Percentiles rank a stretch among this genome's conserved stretches.
phyloP scores from a whole-genome alignment of 1,140 invertebrate species.

The Apis dorsata region DNA sequence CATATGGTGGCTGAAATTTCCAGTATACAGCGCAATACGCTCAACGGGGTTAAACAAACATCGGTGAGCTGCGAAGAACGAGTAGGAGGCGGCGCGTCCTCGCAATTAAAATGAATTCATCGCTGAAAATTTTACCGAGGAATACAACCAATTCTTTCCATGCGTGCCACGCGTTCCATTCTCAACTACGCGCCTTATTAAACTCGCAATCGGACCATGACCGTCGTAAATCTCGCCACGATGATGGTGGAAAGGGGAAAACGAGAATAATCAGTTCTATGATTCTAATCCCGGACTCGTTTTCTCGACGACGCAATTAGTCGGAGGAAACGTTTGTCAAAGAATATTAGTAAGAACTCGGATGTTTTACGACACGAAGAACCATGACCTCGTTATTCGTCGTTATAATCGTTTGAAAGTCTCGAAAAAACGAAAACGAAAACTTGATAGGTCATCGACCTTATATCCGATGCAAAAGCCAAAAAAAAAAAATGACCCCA shows the following conservation, averaged over 20 bases:
- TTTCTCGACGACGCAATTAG: conserved; percentile 7
- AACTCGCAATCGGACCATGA: conserved; percentile 33
- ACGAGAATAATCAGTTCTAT: not conserved
- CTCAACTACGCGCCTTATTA: conserved; percentile 52
- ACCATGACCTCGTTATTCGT: conserved; percentile 51
- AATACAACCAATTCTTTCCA: conserved; percentile 11
- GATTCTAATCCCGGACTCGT: not conserved
- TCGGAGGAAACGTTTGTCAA: conserved; percentile 18
- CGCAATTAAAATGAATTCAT: conserved; percentile 42
- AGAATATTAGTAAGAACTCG: not conserved
- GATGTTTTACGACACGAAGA: conserved; percentile 26
- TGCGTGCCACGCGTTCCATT: conserved; percentile 40
- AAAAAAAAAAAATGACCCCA: not conserved
- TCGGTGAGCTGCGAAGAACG: not conserved
- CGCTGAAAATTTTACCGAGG: conserved; percentile 24
- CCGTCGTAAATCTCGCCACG: conserved; percentile 50
- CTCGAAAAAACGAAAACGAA: conserved; percentile 22
- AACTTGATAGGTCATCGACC: conserved; percentile 5
- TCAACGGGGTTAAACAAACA: conserved; percentile 20
- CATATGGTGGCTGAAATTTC: conserved; percentile 7
- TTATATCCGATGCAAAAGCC: not conserved
- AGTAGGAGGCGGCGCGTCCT: not conserved
- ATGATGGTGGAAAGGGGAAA: not conserved
- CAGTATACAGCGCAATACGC: not conserved
- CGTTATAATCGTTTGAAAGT: conserved; percentile 29